These are phyloP conservation scores for Oceanodroma leucorhoa DNA, from an alignment of 2,797 vertebrate genomes.

Conservation along the genomic window DNA sequence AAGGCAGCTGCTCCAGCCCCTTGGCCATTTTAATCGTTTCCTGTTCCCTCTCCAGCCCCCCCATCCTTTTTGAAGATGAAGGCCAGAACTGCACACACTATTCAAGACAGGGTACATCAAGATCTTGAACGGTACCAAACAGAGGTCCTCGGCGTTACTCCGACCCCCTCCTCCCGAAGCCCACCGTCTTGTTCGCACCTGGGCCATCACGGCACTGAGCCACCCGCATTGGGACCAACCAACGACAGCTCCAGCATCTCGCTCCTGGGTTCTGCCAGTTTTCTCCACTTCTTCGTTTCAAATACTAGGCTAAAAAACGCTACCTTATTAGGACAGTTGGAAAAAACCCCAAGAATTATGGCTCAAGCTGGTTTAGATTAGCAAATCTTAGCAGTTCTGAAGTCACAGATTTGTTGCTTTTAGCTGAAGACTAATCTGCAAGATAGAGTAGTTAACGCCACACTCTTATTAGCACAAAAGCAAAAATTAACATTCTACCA, in stretches of 20 bases:
- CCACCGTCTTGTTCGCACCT: not conserved
- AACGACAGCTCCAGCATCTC: not conserved
- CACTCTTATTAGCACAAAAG: not conserved
- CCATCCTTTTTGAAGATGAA: not conserved
- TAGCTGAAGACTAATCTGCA: not conserved
- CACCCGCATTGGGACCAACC: accelerated
- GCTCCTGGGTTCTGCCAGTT: accelerated
- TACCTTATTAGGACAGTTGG: not conserved
- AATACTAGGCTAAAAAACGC: not conserved
- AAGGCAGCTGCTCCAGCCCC: not conserved
- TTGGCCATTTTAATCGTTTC: not conserved
- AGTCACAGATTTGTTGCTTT: not conserved
- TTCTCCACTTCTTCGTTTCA: not conserved
- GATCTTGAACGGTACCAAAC: not conserved
- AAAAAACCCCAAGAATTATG: not conserved
- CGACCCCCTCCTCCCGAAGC: not conserved
- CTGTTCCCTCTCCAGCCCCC: not conserved
- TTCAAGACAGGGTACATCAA: not conserved
- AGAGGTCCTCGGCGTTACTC: not conserved
- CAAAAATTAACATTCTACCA: not conserved
- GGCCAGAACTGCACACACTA: not conserved
- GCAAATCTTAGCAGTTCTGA: not conserved
- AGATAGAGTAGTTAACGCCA: not conserved
- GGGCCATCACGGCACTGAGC: not conserved
- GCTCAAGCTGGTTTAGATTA: not conserved